phyloP scores from a whole-genome alignment of 2,113 vertebrate species.

The Gadus macrocephalus region DNA sequence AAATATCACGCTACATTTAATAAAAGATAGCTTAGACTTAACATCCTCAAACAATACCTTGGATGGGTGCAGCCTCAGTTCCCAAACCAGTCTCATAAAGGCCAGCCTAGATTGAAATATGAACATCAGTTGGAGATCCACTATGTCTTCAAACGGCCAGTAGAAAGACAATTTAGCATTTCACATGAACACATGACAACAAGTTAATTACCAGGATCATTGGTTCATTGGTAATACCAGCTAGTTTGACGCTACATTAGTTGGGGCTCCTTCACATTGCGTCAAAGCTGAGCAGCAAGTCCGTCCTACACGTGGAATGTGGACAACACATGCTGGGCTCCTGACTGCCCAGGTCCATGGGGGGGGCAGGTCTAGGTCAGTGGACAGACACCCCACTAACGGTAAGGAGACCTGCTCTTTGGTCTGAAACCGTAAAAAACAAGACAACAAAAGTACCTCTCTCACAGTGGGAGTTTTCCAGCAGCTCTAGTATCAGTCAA shows the following conservation, averaged over 20 bases:
- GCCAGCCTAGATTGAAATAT: neutral
- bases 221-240: neutral
- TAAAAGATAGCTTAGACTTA: too few relatives aligned
- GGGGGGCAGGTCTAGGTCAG: conserved; percentile 42
- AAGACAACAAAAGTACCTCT: conserved; percentile 18
- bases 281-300: conserved; percentile 5
- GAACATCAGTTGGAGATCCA: neutral
- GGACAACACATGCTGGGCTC: conserved; percentile 13
- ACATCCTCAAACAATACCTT: neutral
- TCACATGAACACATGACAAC: too few relatives aligned
- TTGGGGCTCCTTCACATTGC: neutral
- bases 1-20: too few relatives aligned
- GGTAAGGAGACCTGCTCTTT: conserved; percentile 32
- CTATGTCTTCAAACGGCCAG: too few relatives aligned
- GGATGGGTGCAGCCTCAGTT: neutral
- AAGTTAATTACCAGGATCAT: neutral
- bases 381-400: conserved; percentile 36
- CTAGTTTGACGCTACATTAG: neutral
- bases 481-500: conserved; percentile 42
- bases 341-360: conserved; percentile 22
- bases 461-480: conserved; percentile 48
- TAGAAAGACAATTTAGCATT: too few relatives aligned
- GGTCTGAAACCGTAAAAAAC: conserved; percentile 50
- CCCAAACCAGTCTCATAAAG: neutral
- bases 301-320: conserved; percentile 31